Percentiles rank a stretch among this genome's conserved stretches.
phyloP scores from a whole-genome alignment of 2,888 invertebrate genomes.

The Baronia brevicornis region DNA sequence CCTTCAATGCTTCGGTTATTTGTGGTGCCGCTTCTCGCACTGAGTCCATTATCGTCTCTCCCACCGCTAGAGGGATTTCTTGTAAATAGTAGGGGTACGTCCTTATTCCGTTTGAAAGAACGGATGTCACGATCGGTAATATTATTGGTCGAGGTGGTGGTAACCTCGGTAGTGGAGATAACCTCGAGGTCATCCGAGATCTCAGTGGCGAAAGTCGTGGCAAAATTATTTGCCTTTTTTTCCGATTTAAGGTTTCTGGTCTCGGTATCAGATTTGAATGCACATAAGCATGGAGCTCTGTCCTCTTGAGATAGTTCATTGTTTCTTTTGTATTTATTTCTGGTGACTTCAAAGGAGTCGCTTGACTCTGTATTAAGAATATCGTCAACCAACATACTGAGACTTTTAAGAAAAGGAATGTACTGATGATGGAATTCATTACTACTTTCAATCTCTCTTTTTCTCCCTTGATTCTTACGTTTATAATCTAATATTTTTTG shows the following conservation, averaged over 20 bases:
- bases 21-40: conserved; percentile 65
- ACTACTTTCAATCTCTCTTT: conserved; percentile 46
- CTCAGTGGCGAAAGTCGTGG: conserved; percentile 45
- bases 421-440: conserved; percentile 46
- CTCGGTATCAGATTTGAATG: conserved; percentile 23
- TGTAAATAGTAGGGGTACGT: conserved; percentile 66
- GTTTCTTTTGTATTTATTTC: conserved; percentile 32
- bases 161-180: conserved; percentile 34
- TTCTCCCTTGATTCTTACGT: conserved; percentile 38
- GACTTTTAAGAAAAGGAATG: conserved; percentile 55
- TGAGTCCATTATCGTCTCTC: conserved; percentile 64
- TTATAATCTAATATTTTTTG: conserved; percentile 31
- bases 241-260: conserved; percentile 29
- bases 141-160: conserved; percentile 55
- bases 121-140: conserved; percentile 58
- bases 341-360: conserved; percentile 29
- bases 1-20: conserved; percentile 58
- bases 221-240: conserved; percentile 52
- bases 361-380: conserved; percentile 43
- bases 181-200: conserved; percentile 36
- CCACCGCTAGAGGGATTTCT: conserved; percentile 65
- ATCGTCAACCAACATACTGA: conserved; percentile 60
- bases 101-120: conserved; percentile 61
- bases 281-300: conserved; percentile 33
- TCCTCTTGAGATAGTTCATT: conserved; percentile 26